Evolutionary conservation across 2,888 invertebrate species (phyloP), one percentile per base, ranked within the genome.

Genomic region (Drosophila nigritarsus): DNA sequence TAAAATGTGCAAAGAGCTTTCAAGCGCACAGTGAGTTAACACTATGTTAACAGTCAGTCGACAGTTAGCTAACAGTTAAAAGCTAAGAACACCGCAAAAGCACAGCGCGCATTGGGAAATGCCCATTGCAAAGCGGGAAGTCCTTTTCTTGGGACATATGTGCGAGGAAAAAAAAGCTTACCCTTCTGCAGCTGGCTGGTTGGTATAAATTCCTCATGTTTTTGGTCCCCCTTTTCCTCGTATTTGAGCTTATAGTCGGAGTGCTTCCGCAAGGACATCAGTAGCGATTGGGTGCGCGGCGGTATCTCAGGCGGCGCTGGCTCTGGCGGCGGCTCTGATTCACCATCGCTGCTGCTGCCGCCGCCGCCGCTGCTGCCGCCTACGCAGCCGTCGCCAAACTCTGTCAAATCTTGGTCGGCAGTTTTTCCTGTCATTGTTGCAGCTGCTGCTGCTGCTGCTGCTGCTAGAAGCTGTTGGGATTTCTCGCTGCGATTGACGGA

Each of bases 271-370:
- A 93, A 83, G 64, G 93, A 93, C 90, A 93, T 91, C 29, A 97
- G 95, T 70, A 97, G 94, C 56, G 97, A 97, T 20, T 97, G 97
- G 2, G 97, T 97, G 49, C 97, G 94, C n/a, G 97, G 97, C 40
- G 97, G 97, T 59, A 97, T 96, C 93, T 97, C 97, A 3, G 97
- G 97, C 8, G 97, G 97, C 58, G 97, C 97, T 2, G 97, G 97
- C 91, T 97, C 97, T 4, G 97, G 97, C 15, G 97, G 97, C 3
- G 97, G 96, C 74, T 97, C 96, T 80, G 85, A 87, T 56, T 90
- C 92, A 20, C 80, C 81, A 24, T 82, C 85, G 45, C 83, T 82
- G 55, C 85, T 71, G 32, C 80, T 79, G 30, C 83, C 84, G 42
- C 82, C 82, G 50, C 84, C 71, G 27, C 81, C 84, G 42, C 83